These are phyloP conservation scores for Myiozetetes cayanensis DNA, from an alignment of 2,113 vertebrate genomes.

Conservation along the genomic window DNA sequence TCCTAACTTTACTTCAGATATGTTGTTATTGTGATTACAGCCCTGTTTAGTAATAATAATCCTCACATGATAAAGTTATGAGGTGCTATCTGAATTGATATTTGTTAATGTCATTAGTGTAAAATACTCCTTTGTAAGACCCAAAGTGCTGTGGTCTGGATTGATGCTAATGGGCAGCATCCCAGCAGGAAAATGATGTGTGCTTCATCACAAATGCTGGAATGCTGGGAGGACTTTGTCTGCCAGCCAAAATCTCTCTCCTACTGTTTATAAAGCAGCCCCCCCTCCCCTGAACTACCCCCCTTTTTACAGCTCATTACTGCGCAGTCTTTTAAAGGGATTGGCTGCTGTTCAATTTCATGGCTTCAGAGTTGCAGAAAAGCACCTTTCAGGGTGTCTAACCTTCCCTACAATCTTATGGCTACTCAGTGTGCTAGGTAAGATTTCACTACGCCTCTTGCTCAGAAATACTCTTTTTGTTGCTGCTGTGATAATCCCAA, in stretches of 20 bases:
- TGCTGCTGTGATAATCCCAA: not conserved
- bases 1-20: not conserved
- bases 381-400: not conserved
- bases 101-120: not conserved
- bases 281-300: not conserved
- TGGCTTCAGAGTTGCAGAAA: constrained; percentile 18
- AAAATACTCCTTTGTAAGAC: not conserved
- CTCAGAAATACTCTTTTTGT: not conserved
- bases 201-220: constrained; percentile 3
- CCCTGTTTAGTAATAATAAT: not conserved
- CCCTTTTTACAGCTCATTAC: constrained; percentile 16
- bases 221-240: constrained; percentile 14
- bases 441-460: not conserved
- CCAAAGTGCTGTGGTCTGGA: not conserved
- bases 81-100: not conserved
- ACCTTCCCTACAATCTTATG: not conserved
- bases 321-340: not conserved
- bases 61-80: not conserved
- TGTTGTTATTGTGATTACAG: not conserved
- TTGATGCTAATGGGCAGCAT: constrained; percentile 31
- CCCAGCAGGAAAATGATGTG: not conserved
- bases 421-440: not conserved
- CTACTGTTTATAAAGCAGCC: constrained; percentile 19
- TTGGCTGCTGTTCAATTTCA: constrained; percentile 15
- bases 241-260: constrained; percentile 21